These are phyloP conservation scores for Parthenolecanium corni DNA, from an alignment of 2,888 invertebrate species.

Conservation along the genomic window DNA sequence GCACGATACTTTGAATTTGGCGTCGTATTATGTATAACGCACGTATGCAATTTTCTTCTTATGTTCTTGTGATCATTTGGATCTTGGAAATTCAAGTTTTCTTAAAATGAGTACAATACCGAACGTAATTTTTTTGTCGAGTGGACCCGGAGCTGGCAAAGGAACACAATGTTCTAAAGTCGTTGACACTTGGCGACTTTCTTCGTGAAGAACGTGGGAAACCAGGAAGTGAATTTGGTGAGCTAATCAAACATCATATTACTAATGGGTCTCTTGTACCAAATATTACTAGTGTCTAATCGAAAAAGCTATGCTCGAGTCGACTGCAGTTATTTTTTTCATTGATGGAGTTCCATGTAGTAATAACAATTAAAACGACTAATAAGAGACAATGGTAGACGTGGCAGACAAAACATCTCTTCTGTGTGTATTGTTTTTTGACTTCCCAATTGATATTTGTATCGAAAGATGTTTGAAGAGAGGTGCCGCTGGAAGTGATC, in stretches of 20 bases:
- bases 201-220: conserved; percentile 79
- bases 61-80: too few species aligned
- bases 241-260: conserved; percentile 86
- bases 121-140: conserved; percentile 92
- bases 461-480: conserved; percentile 72
- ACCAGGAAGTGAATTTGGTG: conserved; percentile 74
- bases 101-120: conserved; percentile 39
- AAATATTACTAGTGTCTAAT: conserved; percentile 92
- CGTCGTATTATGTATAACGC: too few species aligned
- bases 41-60: too few species aligned
- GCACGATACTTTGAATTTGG: too few species aligned
- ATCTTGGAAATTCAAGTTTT: too few species aligned
- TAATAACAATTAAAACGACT: conserved; percentile 89
- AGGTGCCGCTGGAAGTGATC: conserved; percentile 79
- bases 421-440: conserved; percentile 82
- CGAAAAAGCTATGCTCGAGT: conserved; percentile 53
- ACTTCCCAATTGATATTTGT: conserved; percentile 75
- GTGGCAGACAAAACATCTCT: conserved; percentile 72
- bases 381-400: conserved; percentile 60
- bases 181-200: conserved; percentile 80
- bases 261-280: conserved; percentile 91
- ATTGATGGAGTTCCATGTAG: conserved; percentile 98
- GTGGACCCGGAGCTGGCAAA: conserved; percentile 95
- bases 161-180: conserved; percentile 91
- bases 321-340: conserved; percentile 61